Base-by-base conservation (phyloP, 2,888 invertebrate species). In the Meta bourneti region DNA sequence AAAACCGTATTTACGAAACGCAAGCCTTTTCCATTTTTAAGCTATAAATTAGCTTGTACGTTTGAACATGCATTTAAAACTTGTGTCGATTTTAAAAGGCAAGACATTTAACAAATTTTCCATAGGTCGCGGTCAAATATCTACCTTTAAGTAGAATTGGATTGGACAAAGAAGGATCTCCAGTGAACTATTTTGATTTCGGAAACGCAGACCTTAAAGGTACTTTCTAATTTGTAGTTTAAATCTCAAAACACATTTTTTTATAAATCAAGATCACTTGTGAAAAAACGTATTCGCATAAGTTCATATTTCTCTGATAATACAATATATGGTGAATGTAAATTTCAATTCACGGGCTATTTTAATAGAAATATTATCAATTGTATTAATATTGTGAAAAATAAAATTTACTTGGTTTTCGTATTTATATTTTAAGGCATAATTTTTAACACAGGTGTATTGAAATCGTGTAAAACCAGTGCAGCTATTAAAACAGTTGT, bases 201-300 rank as follows among this genome's bases (percentile, higher is more conserved):
- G 91, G 87, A 49, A 75, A 87, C n/a, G 78, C 74, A 72, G 91
- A 91, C 51, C 9, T 34, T 19, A 91, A 91, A 91, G 91, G 91
- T 91, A 87, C 13, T 20, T n/a, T 61, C 0, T 51, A 7, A 78
- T 9, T 34, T 74, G 2, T 34, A 5, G 11, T 74, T 74, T 20
- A 19, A 13, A 13, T 13, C 16, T 16, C 19, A 70, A 70, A 70
- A 70, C n/a, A 19, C 16, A 11, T n/a, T 70, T 16, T n/a, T 19
- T 70, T 16, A 70, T 19, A 70, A 70, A 34, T 34, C 34, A 34
- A 34, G 34, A 34, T 34, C 34, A 4, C 34, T 34, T 34, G 34
- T 34, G 34, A 34, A 34, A 34, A 34, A 34, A 2, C 4, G 4
- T 34, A 34, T 34, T 34, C 1, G 4, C 4, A 34, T 34, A 34